These are phyloP conservation scores for Eulithis prunata DNA, from an alignment of 2,888 invertebrate species.

Conservation along the genomic window DNA sequence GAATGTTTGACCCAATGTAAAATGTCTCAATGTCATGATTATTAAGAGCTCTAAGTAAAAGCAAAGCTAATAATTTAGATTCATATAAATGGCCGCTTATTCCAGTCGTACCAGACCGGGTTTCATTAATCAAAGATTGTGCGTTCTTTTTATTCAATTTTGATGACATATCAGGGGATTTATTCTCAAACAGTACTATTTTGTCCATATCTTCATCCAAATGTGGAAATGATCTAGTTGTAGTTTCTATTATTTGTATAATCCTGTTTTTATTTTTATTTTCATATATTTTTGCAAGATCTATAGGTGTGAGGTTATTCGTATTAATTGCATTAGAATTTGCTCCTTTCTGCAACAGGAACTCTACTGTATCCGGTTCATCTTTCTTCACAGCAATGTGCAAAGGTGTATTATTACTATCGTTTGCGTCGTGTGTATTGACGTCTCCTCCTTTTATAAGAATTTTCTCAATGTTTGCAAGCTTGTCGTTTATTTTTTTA, in stretches of 20 bases:
- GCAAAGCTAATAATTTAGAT: slow-evolving; percentile 18
- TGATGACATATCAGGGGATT: background rate
- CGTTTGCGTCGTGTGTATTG: slow-evolving; percentile 22
- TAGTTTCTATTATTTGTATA: background rate
- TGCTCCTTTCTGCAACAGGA: slow-evolving; percentile 17
- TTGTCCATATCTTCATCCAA: background rate
- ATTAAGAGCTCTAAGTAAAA: slow-evolving; percentile 25
- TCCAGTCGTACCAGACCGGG: slow-evolving; percentile 17
- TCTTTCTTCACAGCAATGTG: slow-evolving; percentile 17
- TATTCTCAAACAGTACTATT: too few species aligned
- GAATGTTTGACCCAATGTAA: slow-evolving; percentile 25
- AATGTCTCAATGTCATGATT: slow-evolving; percentile 28
- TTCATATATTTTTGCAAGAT: slow-evolving; percentile 4
- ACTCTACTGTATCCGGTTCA: slow-evolving; percentile 17
- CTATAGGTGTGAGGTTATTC: slow-evolving; percentile 3
- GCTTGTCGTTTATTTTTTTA: slow-evolving; percentile 2
- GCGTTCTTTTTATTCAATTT: background rate
- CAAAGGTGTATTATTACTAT: slow-evolving; percentile 19
- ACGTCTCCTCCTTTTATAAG: slow-evolving; percentile 12
- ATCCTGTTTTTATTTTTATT: slow-evolving; percentile 7
- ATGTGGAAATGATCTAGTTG: background rate
- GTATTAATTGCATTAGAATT: slow-evolving; percentile 11
- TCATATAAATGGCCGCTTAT: slow-evolving; percentile 21
- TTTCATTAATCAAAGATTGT: background rate
- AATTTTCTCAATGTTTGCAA: slow-evolving; percentile 9